Percentiles rank a stretch among this genome's conserved stretches.
Evolutionary conservation across 2,888 invertebrate species (phyloP).

Genomic region (Steinernema hermaphroditum): DNA sequence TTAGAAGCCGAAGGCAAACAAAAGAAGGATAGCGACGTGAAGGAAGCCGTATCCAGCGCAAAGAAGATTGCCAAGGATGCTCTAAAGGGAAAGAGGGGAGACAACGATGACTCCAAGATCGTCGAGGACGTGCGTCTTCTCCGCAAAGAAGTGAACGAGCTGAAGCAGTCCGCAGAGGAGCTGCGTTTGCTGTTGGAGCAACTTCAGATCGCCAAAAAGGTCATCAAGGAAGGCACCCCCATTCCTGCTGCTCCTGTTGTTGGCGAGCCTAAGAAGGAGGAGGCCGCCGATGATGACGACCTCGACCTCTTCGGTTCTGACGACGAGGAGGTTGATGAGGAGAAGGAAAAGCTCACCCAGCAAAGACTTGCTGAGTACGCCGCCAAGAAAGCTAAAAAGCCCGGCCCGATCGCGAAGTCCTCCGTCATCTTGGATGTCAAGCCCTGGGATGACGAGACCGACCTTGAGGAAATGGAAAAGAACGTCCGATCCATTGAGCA

Average conservation of each 20-base stretch:
- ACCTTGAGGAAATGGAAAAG: slow-evolving; percentile 45
- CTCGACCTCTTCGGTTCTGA: slow-evolving; percentile 64
- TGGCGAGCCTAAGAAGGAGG: slow-evolving; percentile 38
- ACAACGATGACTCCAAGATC: slow-evolving; percentile 32
- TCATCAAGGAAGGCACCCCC: neutral
- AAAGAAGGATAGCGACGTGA: neutral
- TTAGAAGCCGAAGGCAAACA: neutral
- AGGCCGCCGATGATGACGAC: slow-evolving; percentile 41
- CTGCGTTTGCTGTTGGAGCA: slow-evolving; percentile 45
- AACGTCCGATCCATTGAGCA: slow-evolving; percentile 38
- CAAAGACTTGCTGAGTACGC: slow-evolving; percentile 44
- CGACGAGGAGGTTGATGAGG: slow-evolving; percentile 56
- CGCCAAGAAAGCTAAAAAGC: slow-evolving; percentile 47
- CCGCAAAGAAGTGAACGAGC: slow-evolving; percentile 42
- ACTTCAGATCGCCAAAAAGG: slow-evolving; percentile 35
- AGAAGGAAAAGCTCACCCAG: slow-evolving; percentile 52
- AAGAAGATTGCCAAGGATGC: slow-evolving; percentile 42
- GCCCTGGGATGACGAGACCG: slow-evolving; percentile 48
- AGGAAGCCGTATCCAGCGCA: slow-evolving; percentile 30
- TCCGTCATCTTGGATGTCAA: slow-evolving; percentile 76
- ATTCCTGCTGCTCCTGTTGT: slow-evolving; percentile 17
- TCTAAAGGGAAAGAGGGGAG: slow-evolving; percentile 24
- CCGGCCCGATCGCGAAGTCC: slow-evolving; percentile 84
- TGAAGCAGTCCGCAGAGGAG: slow-evolving; percentile 44
- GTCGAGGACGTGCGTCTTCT: slow-evolving; percentile 41